Conservation (phyloP, 2,888 invertebrate species). For the Cephus pulcher region DNA sequence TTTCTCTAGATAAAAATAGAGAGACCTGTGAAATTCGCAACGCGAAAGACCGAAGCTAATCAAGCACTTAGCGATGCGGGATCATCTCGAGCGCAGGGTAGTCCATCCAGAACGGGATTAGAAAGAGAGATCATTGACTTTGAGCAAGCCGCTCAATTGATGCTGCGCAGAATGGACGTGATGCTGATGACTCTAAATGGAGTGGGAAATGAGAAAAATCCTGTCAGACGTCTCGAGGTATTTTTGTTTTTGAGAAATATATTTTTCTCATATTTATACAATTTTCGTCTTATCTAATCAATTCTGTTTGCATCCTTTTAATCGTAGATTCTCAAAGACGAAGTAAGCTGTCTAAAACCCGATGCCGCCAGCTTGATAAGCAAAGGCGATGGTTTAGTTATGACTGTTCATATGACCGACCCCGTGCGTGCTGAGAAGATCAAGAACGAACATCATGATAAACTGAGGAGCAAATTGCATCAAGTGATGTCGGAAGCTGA, state of each 20-base stretch:
- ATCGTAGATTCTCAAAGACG: slow-evolving; percentile 71
- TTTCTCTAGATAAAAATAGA: slow-evolving; percentile 25
- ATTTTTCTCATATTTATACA: background rate
- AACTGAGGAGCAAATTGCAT: slow-evolving; percentile 74
- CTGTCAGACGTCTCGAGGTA: slow-evolving; percentile 74
- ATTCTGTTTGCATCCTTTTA: background rate
- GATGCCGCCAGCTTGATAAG: slow-evolving; percentile 83
- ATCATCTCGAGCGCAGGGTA: slow-evolving; percentile 35
- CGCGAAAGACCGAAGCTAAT: slow-evolving; percentile 25
- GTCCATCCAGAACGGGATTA: slow-evolving; percentile 59
- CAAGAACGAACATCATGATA: slow-evolving; percentile 71
- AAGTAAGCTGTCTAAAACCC: slow-evolving; percentile 75
- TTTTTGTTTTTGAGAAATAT: slow-evolving; percentile 10
- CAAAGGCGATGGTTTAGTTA: slow-evolving; percentile 80
- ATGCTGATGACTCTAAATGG: slow-evolving; percentile 72
- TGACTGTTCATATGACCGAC: slow-evolving; percentile 72
- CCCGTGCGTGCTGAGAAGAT: slow-evolving; percentile 72
- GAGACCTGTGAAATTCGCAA: slow-evolving; percentile 26
- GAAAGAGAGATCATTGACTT: slow-evolving; percentile 66
- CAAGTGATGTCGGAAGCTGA: slow-evolving; percentile 75
- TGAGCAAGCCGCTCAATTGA: slow-evolving; percentile 66
- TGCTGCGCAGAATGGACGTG: slow-evolving; percentile 71
- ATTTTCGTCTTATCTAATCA: slow-evolving; percentile 1
- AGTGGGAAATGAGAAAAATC: slow-evolving; percentile 72
- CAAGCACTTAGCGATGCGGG: slow-evolving; percentile 23